phyloP scores from a whole-genome alignment of 2,888 invertebrate species.

The Catonia carolina region DNA sequence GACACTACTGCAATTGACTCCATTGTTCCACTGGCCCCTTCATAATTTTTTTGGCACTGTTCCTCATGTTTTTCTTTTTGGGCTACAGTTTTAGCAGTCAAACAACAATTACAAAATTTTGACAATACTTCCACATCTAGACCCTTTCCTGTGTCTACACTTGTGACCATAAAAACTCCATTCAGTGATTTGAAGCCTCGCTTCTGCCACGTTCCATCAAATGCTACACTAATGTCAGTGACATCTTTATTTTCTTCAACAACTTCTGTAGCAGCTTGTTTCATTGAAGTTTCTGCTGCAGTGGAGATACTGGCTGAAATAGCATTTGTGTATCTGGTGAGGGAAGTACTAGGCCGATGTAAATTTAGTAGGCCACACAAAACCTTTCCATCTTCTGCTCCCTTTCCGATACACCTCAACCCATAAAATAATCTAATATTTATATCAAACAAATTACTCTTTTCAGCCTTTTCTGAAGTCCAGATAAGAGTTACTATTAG shows the following conservation, averaged over 20 bases:
- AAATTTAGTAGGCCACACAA: constrained; percentile 16
- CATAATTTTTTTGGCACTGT: constrained; percentile 10
- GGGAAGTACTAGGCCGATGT: constrained; percentile 13
- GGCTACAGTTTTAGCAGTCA: not conserved
- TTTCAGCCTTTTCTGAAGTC: constrained; percentile 9
- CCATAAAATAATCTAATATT: constrained; percentile 15
- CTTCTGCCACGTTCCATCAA: constrained; percentile 22
- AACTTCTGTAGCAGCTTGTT: constrained; percentile 8
- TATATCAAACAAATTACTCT: constrained; percentile 16
- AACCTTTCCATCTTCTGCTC: constrained; percentile 1
- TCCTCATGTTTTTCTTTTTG: not conserved
- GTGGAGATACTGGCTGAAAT: not conserved
- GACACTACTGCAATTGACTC: constrained; percentile 3
- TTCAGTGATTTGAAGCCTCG: constrained; percentile 12
- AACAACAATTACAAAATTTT: constrained; percentile 18
- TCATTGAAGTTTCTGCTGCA: constrained; percentile 17
- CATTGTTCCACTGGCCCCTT: constrained; percentile 15
- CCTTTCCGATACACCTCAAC: constrained; percentile 13
- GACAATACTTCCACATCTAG: constrained; percentile 14
- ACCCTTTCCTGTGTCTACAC: constrained; percentile 18
- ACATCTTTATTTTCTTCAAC: constrained; percentile 5
- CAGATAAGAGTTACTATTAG: no score
- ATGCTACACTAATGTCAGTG: constrained; percentile 13
- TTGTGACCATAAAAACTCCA: not conserved
- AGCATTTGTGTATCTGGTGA: not conserved